phyloP scores from a whole-genome alignment of 2,113 vertebrate genomes.

The Pteronura brasiliensis region DNA sequence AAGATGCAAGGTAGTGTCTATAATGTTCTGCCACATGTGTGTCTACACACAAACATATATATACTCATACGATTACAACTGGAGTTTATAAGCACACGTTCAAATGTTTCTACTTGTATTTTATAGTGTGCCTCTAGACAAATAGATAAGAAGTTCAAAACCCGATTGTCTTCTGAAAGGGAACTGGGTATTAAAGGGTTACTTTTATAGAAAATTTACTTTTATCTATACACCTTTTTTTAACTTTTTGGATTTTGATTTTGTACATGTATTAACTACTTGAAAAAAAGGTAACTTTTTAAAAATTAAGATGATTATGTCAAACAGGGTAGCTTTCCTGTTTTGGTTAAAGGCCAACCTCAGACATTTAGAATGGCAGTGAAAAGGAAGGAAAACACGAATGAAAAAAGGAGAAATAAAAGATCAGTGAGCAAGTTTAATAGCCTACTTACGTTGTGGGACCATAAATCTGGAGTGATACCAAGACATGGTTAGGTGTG shows the following conservation, averaged over 20 bases:
- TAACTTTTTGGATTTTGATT: not conserved
- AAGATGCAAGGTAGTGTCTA: not conserved
- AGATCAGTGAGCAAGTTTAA: not conserved
- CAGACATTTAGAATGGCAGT: not conserved
- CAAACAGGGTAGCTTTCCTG: not conserved
- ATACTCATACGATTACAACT: not conserved
- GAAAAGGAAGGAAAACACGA: not conserved
- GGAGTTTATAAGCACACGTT: not conserved
- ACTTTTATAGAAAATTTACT: not conserved
- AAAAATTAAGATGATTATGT: not conserved
- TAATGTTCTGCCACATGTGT: not conserved
- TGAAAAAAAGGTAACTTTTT: not conserved
- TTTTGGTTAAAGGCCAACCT: not conserved
- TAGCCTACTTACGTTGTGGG: not conserved
- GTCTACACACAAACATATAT: not conserved
- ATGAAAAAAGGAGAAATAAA: not conserved
- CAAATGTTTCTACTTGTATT: not conserved
- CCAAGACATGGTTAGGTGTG: not conserved
- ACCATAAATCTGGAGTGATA: not conserved
- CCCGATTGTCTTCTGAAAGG: not conserved
- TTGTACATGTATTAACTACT: not conserved
- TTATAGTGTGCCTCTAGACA: not conserved
- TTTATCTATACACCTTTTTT: not conserved
- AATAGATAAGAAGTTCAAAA: not conserved
- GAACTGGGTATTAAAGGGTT: not conserved